Base-by-base conservation (phyloP, 2,888 invertebrate species). In the Cerceris rybyensis region DNA sequence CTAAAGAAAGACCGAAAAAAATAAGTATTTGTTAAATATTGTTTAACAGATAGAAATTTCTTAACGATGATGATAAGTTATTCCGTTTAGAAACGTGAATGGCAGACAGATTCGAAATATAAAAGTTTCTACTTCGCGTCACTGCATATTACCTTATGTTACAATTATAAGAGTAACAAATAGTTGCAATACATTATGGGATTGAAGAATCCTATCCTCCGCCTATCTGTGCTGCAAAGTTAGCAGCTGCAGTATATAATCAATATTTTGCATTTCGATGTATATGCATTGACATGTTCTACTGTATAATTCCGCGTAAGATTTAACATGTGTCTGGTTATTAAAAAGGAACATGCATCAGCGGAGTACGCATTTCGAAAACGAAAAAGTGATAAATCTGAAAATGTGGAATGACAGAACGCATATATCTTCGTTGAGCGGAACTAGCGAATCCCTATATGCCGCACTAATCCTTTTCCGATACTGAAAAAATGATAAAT, bases 401-500 rank as follows among this genome's bases (percentile, higher is more conserved):
- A 74, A 76, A 84, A 82, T 82, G 80, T 80, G 85, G 82, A 80
- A 85, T 82, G 85, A 76, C 85, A 77, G 85, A 73, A 75, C 75
- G 69, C 61, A 82, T 84, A 85, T 83, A 84, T 84, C 84, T 83
- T 85, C 85, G 85, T 84, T 85, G 78, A 65, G 50, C 70, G 70
- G 73, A 77, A 75, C 78, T 76, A 83, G 76, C 76, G 85, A 85
- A 84, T 81, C 85, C 84, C 83, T 78, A 77, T 77, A 80, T 83
- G 79, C 82, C 83, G 83, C 77, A 83, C 78, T 81, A 84, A 84
- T 85, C 83, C 84, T 78, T 83, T 83, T 83, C 83, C 85, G 78
- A 85, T 85, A 85, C 80, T 81, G 85, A 83, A 85, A 85, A 85
- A 85, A 83, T 75, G 81, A 83, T 83, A 85, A 80, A 85, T 85